Evolutionary conservation across 2,113 vertebrate genomes (phyloP), one percentile per base, ranked within the genome.

Genomic region (Dermatemys mawii): DNA sequence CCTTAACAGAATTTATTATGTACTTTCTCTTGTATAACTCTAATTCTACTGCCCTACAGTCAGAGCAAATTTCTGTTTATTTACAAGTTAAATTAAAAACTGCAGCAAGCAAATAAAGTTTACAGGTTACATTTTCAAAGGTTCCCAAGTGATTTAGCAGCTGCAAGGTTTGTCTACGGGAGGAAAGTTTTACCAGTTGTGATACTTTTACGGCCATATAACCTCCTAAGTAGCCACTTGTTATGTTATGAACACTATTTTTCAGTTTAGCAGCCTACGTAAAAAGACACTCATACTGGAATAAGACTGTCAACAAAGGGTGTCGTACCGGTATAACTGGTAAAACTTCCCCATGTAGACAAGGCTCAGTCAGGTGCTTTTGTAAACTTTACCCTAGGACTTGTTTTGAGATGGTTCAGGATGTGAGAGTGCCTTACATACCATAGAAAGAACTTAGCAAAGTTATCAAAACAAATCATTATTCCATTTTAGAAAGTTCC

Each of bases 181-280:
- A 79, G 67, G 82, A 76, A 24, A 55, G 38, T 57, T 91, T 53
- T 87, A 44, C 11, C 83, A 73, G 6, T 83, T 22, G 6, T 83
- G 67, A 6, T 87, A 16, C 8, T 50, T 83, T 22, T 5, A 1
- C 4, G 48, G 41, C 4, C 1, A 26, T 91, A 12, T 54, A 57
- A 60, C n/a, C 13, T 57, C 51, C 0, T 38, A 70, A 48, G 13
- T 53, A 2, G 32, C 3, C 41, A 70, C 27, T 6, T 82, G 3
- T n/a, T 83, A 5, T 48, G 32, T 5, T 19, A 0, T 35, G 3
- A 12, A 6, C 32, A 10, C 24, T 24, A n/a, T 24, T 57, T 83
- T 90, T 51, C n/a, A 44, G 4, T 87, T 86, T 93, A 38, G 13
- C 21, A 38, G 13, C 21, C 13, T 5, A 0, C 14, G 0, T 8